Percentiles rank a stretch among this genome's conserved stretches.
These are phyloP conservation scores for Philopotamus ludificatus DNA, from an alignment of 1,140 invertebrate species.

Conservation along the genomic window DNA sequence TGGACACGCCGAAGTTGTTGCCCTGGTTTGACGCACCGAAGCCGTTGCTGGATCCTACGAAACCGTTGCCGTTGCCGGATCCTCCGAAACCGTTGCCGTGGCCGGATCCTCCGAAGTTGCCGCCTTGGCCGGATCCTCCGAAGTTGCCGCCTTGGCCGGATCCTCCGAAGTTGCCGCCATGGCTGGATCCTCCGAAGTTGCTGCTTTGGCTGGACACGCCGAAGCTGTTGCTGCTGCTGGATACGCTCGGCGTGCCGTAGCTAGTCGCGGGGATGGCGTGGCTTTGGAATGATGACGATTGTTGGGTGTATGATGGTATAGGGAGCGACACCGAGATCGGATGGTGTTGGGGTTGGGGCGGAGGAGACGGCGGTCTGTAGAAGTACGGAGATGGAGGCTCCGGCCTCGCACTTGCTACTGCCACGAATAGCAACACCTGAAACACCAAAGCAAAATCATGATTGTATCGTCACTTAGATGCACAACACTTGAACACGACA, in stretches of 20 bases:
- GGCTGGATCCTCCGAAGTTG: not conserved
- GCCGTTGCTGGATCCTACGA: conserved; percentile 42
- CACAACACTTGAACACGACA: too few relatives aligned
- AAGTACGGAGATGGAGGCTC: conserved; percentile 58
- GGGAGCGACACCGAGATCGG: conserved; percentile 2
- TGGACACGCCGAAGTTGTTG: conserved; percentile 39
- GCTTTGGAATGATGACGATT: not conserved
- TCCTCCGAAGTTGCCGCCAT: conserved; percentile 16
- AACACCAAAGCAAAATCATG: not conserved
- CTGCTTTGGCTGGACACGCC: not conserved
- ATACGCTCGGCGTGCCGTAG: conserved; percentile 15
- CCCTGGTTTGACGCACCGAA: not conserved
- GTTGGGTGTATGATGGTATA: conserved; percentile 7
- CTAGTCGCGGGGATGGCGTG: conserved; percentile 4
- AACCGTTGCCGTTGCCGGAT: conserved; percentile 40
- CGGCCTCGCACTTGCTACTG: conserved; percentile 59
- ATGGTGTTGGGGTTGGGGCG: not conserved
- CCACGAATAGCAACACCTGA: conserved; percentile 56
- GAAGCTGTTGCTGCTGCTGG: not conserved
- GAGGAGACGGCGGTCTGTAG: conserved; percentile 55
- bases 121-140: conserved; percentile 43
- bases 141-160: conserved; percentile 17
- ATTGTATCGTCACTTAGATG: too few relatives aligned
- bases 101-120: conserved; percentile 51
- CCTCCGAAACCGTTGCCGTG: conserved; percentile 42